These are phyloP conservation scores for Melanostoma scalare DNA, from an alignment of 2,888 invertebrate genomes.

Conservation along the genomic window DNA sequence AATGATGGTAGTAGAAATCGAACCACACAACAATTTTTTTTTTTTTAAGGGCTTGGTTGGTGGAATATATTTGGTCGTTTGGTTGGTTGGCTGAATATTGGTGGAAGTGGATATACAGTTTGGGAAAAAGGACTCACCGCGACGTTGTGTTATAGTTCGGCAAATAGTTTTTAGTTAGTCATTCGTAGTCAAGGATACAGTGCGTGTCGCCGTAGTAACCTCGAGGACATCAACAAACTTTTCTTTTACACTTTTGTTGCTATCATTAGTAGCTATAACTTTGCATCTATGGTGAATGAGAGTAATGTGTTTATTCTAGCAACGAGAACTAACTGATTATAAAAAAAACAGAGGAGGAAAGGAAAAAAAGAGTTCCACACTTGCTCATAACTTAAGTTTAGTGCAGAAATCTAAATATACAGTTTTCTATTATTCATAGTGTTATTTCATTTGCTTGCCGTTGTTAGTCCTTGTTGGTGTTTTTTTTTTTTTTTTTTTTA, in stretches of 20 bases:
- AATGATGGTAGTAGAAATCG: constrained; percentile 62
- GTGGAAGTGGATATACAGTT: constrained; percentile 72
- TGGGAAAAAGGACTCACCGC: constrained; percentile 61
- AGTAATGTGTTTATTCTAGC: constrained; percentile 57
- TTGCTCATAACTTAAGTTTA: constrained; percentile 69
- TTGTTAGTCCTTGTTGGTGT: constrained; percentile 23
- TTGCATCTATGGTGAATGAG: constrained; percentile 34
- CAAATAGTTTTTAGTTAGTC: constrained; percentile 82
- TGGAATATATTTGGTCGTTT: constrained; percentile 68
- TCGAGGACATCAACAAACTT: constrained; percentile 67
- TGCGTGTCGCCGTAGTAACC: constrained; percentile 76
- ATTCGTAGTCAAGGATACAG: constrained; percentile 82
- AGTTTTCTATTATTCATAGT: constrained; percentile 70
- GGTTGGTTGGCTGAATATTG: constrained; percentile 64
- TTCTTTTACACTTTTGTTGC: constrained; percentile 19
- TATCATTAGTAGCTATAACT: constrained; percentile 26
- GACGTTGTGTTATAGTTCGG: constrained; percentile 75
- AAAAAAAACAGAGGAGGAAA: constrained; percentile 22
- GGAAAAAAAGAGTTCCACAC: constrained; percentile 22
- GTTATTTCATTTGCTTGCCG: constrained; percentile 59
- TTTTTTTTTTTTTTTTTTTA: constrained; percentile 29
- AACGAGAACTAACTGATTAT: constrained; percentile 54
- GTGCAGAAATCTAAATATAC: constrained; percentile 72
- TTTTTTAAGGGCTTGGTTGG: constrained; percentile 73
- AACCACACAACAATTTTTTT: constrained; percentile 43